Base-by-base conservation (phyloP, 2,797 vertebrate species). In the Poeciliopsis turneri region DNA sequence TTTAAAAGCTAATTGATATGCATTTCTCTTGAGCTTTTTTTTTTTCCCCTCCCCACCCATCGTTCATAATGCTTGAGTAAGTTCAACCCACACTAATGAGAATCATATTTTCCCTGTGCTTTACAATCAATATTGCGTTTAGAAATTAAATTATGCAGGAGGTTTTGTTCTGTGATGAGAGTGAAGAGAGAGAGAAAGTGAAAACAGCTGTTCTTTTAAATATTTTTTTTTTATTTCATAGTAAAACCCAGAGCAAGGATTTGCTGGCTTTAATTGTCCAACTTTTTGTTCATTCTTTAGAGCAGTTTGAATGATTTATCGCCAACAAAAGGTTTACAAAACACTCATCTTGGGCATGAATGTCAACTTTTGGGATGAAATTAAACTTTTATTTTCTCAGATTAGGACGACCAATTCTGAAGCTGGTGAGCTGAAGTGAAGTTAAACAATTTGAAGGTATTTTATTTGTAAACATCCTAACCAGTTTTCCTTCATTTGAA, bases 111-210 rank as follows among this genome's bases (percentile, higher is more conserved):
- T 86, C 72, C 79, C 73, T 79, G 78, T 84, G 82, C 82, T 87
- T 79, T 84, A 91, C 81, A 85, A 88, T 89, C 81, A 84, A 76
- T 80, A 84, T 90, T 89, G 85, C 91, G 84, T 92, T 89, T 75
- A 71, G 81, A 76, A 91, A 89, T 91, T 89, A 84, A 91, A 92
- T 91, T 89, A 92, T 89, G 78, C 78, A 77, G 70, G 90, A 78
- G 84, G 80, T 80, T 91, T 92, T 78, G 80, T 25, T 78, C 84
- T 70, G 13, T 78, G 83, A n/a, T 77, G 80, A 78, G 73, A 79
- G 75, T 18, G 76, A 72, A 79, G 79, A 25, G 47, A 86, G 76
- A 86, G 76, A 74, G 78, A 74, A 84, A 85, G 76, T 85, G 69
- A 85, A 89, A 78, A 81, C 82, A 83, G 84, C 78, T 73, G 85